Percentiles rank a stretch among this genome's conserved stretches.
phyloP scores from a whole-genome alignment of 2,888 invertebrate genomes.

The Eupeodes latifasciatus region DNA sequence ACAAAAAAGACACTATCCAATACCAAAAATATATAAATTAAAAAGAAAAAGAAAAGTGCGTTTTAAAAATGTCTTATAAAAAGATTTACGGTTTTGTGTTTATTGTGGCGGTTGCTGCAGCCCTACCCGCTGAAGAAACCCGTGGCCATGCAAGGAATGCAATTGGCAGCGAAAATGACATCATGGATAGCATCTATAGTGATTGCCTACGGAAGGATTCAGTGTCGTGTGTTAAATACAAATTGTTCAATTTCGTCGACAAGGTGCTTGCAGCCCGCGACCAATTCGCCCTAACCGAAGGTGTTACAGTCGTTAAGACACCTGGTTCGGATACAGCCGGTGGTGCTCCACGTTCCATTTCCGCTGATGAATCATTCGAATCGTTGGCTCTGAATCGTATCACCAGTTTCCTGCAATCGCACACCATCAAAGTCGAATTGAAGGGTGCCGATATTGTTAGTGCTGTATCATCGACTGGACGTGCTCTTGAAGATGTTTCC shows the following conservation, averaged over 20 bases:
- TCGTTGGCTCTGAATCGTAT: slow-evolving; percentile 88
- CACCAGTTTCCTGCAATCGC: slow-evolving; percentile 91
- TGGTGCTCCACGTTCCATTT: slow-evolving; percentile 90
- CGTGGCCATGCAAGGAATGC: slow-evolving; percentile 86
- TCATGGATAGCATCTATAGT: slow-evolving; percentile 90
- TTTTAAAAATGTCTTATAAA: slow-evolving; percentile 83
- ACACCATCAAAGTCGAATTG: slow-evolving; percentile 92
- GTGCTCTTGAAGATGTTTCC: slow-evolving; percentile 91
- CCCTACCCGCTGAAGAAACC: slow-evolving; percentile 90
- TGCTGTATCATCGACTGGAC: slow-evolving; percentile 91
- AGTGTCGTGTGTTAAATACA: slow-evolving; percentile 93
- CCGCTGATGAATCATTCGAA: slow-evolving; percentile 88
- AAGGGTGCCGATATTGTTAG: slow-evolving; percentile 93
- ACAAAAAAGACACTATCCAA: slow-evolving; percentile 64
- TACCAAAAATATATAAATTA: slow-evolving; percentile 44
- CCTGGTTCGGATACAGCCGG: slow-evolving; percentile 87
- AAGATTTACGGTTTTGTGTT: slow-evolving; percentile 85
- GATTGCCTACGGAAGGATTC: slow-evolving; percentile 94
- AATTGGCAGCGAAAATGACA: slow-evolving; percentile 89
- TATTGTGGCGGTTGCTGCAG: slow-evolving; percentile 86
- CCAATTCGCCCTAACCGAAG: slow-evolving; percentile 91
- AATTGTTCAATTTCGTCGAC: slow-evolving; percentile 93
- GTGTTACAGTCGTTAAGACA: slow-evolving; percentile 92
- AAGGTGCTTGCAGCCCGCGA: slow-evolving; percentile 93
- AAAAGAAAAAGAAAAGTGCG: slow-evolving; percentile 71